phyloP scores from a whole-genome alignment of 2,113 vertebrate species.

The Kobus ellipsiprymnus region DNA sequence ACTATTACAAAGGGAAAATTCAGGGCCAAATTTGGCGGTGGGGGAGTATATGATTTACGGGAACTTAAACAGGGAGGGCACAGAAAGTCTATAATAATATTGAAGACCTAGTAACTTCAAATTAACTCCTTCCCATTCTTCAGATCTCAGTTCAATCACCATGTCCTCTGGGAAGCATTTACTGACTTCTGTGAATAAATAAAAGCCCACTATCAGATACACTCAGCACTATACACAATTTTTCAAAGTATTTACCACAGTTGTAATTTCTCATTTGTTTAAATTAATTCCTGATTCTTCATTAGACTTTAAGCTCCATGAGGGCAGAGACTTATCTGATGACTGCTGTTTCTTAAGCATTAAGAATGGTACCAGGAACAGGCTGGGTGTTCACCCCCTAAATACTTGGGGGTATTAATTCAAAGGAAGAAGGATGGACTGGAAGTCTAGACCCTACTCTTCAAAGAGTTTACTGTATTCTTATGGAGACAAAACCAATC shows the following conservation, averaged over 20 bases:
- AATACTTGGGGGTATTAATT: neutral
- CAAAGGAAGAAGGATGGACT: neutral
- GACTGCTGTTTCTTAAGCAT: neutral
- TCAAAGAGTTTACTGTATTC: neutral
- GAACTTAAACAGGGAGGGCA: neutral
- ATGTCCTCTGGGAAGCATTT: neutral
- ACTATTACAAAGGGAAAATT: neutral
- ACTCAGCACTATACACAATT: neutral
- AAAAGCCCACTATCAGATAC: neutral
- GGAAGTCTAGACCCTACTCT: neutral
- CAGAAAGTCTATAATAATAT: neutral
- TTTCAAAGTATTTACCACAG: neutral
- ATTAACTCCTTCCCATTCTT: neutral
- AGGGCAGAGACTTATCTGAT: neutral
- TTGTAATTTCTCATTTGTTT: neutral
- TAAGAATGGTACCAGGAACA: neutral
- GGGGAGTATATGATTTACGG: neutral
- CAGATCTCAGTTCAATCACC: neutral
- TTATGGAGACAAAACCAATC: neutral
- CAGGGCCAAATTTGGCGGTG: neutral
- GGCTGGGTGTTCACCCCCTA: neutral
- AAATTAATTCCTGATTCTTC: neutral
- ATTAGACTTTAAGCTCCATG: neutral
- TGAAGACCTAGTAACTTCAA: neutral
- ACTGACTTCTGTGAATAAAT: neutral